A percentile compares a stretch with the other conserved stretches of the same genome.
phyloP scores from a whole-genome alignment of 2,888 invertebrate genomes.

The Drosophila mulleri region DNA sequence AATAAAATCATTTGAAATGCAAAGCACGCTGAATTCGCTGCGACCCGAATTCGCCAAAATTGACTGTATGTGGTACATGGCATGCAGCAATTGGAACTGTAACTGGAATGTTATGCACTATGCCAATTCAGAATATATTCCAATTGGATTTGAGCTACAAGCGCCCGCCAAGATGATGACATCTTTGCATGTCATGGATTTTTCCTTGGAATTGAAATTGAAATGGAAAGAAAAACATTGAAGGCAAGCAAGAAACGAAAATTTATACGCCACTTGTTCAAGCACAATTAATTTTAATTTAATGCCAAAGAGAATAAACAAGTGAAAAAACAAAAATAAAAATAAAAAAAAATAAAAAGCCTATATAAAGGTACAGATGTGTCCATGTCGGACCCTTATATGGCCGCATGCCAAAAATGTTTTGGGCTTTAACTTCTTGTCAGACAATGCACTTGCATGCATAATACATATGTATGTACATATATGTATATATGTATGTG shows the following conservation, averaged over 20 bases:
- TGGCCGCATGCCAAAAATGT: conserved; percentile 26
- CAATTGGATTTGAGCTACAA: neutral
- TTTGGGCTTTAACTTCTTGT: conserved; percentile 34
- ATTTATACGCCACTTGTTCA: conserved; percentile 62
- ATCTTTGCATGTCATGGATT: conserved; percentile 62
- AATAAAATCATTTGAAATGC: conserved; percentile 50
- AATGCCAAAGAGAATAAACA: conserved; percentile 40
- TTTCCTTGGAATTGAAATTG: conserved; percentile 75
- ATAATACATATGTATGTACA: conserved; percentile 14
- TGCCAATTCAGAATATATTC: conserved; percentile 54
- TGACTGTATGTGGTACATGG: conserved; percentile 32
- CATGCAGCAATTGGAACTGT: conserved; percentile 39
- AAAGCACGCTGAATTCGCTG: conserved; percentile 37
- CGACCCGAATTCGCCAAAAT: conserved; percentile 43
- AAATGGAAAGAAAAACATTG: conserved; percentile 23
- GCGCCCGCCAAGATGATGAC: conserved; percentile 46
- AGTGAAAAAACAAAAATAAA: conserved; percentile 1
- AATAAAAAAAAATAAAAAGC: neutral
- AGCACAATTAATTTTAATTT: conserved; percentile 77
- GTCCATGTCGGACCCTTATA: conserved; percentile 67
- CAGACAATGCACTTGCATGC: conserved; percentile 64
- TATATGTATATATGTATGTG: too few relatives aligned
- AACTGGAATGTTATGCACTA: conserved; percentile 59
- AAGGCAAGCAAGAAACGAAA: conserved; percentile 54
- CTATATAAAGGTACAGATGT: conserved; percentile 60